Conservation (phyloP, 1,140 invertebrate genomes). For the Drosophila pseudoobscura region DNA sequence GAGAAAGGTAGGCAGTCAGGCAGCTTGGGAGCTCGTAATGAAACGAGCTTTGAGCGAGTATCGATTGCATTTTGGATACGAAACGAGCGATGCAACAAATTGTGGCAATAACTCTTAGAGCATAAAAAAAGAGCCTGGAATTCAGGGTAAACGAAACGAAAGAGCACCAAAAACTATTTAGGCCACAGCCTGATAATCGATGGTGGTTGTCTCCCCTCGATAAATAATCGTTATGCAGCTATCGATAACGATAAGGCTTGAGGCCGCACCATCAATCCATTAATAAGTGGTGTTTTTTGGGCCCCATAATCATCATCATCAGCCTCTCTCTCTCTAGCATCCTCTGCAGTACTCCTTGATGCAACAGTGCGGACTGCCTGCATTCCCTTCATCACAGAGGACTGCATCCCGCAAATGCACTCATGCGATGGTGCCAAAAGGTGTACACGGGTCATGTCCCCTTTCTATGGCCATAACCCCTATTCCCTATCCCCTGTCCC, state of each 20-base stretch:
- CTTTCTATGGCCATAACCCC: constrained; percentile 11
- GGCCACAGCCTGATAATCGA: background rate
- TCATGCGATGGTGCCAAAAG: constrained; percentile 68
- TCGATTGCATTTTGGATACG: too few species aligned
- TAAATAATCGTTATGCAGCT: constrained; percentile 29
- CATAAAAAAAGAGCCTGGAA: too few species aligned
- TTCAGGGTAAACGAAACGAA: too few species aligned
- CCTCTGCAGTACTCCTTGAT: background rate
- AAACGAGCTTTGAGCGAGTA: too few species aligned
- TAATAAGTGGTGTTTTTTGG: constrained; percentile 26
- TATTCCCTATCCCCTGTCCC: too few species aligned
- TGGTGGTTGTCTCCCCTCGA: background rate
- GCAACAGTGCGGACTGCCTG: too few species aligned
- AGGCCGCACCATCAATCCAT: constrained; percentile 25
- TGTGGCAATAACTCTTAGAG: too few species aligned
- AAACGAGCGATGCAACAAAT: too few species aligned
- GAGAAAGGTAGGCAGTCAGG: background rate
- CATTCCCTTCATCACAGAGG: constrained; percentile 32
- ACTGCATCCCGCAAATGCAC: constrained; percentile 38
- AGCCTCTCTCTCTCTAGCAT: background rate
- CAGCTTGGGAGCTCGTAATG: too few species aligned
- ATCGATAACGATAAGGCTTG: constrained; percentile 19
- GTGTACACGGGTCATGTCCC: constrained; percentile 57
- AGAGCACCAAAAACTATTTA: too few species aligned
- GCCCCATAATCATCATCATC: constrained; percentile 15